A percentile compares a stretch with the other conserved stretches of the same genome.
phyloP scores from a whole-genome alignment of 2,797 vertebrate genomes.

The Sebastes nivosus region DNA sequence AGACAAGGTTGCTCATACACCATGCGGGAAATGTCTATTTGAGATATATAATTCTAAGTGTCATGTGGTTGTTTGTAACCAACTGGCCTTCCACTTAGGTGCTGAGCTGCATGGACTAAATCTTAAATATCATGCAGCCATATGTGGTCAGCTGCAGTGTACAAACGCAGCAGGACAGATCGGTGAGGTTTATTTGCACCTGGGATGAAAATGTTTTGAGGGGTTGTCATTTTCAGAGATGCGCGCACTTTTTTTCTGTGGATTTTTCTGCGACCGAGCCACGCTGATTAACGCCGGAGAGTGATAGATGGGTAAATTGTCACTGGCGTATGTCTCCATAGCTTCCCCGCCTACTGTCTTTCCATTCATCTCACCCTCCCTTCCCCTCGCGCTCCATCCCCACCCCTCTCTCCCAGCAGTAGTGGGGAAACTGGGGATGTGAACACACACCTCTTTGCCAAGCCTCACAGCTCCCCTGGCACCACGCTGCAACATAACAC shows the following conservation, averaged over 20 bases:
- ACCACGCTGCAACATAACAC: conserved; percentile 79
- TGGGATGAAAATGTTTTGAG: conserved; percentile 59
- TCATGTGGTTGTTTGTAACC: conserved; percentile 2
- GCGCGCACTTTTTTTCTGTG: background rate
- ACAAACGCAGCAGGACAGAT: background rate
- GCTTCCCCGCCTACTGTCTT: conserved; percentile 58
- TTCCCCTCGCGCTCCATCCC: conserved; percentile 24
- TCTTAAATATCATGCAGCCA: conserved; percentile 25
- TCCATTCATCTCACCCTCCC: conserved; percentile 59
- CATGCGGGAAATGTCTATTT: background rate
- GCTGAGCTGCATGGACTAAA: background rate
- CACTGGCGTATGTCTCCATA: conserved; percentile 47
- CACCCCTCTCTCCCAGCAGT: conserved; percentile 48
- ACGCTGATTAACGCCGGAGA: conserved; percentile 42
- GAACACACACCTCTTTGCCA: conserved; percentile 73
- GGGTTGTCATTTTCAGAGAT: conserved; percentile 43
- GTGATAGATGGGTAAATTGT: conserved; percentile 62
- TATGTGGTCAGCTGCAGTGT: conserved; percentile 10
- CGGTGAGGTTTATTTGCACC: conserved; percentile 52
- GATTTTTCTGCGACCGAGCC: conserved; percentile 1
- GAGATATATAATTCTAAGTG: background rate
- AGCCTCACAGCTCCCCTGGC: conserved; percentile 80
- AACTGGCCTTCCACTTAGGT: conserved; percentile 14
- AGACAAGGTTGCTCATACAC: background rate
- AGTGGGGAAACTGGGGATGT: conserved; percentile 62